Base-by-base conservation (phyloP, 2,888 invertebrate species). In the Epistrophella euchroma region DNA sequence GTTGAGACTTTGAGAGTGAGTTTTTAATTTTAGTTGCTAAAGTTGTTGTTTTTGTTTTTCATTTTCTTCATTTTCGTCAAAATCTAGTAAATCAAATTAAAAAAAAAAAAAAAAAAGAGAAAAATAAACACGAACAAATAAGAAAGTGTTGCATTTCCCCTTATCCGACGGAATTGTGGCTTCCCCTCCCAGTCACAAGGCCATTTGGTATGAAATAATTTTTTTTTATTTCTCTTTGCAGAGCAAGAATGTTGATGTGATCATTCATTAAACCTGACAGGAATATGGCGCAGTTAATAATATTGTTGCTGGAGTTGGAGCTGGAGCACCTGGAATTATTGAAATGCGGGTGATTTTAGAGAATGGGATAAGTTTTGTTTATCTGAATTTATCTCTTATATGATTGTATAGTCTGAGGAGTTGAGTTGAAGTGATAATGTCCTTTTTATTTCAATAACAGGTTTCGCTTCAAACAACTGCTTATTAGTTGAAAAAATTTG, bases 131-230 rank as follows among this genome's bases (percentile, higher is more conserved):
- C 43, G 32, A 68, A 64, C 7, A 71, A 73, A 71, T 71, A 52
- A 80, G 85, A 85, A 81, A 85, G 85, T 81, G 71, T 28, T 76
- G 84, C 81, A 81, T 71, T 80, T 80, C 84, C 80, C 66, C 77
- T 75, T 25, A 74, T 79, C 37, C 64, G 70, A 28, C 79, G 74
- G 70, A 68, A 66, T 66, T 56, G 50, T 7, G 13, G 45, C 68
- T 73, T n/a, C n/a, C n/a, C n/a, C 32, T 32, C 32, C 9, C 32
- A 32, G 1, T 68, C 68, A n/a, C 73, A 73, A 73, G 73, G 40
- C 50, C 35, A 58, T 43, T 76, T 43, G 58, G 4, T 9, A 15
- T 37, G 0, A 37, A 52, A 52, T 35, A 2, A 52, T n/a, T 52
- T 43, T n/a, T 52, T 43, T 17, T 45, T 43, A 55, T 1, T 60